Evolutionary conservation across 1,140 invertebrate genomes (phyloP), one percentile per base, ranked within the genome.

Genomic region (Neodiprion virginianus): DNA sequence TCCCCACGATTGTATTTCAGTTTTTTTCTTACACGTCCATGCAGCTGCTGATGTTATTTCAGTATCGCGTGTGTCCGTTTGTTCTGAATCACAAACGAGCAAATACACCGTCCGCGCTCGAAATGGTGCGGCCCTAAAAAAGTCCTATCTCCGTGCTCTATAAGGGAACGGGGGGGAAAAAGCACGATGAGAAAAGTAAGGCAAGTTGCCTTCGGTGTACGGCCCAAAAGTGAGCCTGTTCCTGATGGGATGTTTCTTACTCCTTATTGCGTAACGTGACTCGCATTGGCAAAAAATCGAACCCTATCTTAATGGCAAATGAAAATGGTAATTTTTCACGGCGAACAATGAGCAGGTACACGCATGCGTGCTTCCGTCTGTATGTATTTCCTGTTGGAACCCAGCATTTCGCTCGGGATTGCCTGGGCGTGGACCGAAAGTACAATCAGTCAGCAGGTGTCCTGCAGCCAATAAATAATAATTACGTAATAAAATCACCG

Each of bases 381-480:
- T 5, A 40, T 40, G 28, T 40, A 40, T 2, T 61, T 61, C 53
- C 53, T 61, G 53, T 61, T 61, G n/a, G 53, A 1, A 8, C 53
- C n/a, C 53, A 17, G 11, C 4, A 61, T 61, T 61, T 61, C 53
- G n/a, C 53, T 14, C 11, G n/a, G 11, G n/a, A 61, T 61, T 8
- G n/a, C 53, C 53, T 14, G 7, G 53, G 53, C n/a, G n/a, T 61
- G 53, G 53, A 61, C 53, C 8, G 53, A 61, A 61, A 61, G 53
- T 40, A 40, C 53, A 61, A 61, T 17, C 53, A 61, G 53, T 61
- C 53, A 61, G 53, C 53, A 61, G 53, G 53, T 61, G 53, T 61
- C 53, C 53, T 61, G 53, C 11, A 61, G n/a, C 53, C 53, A 61
- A 61, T 61, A 61, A 61, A 61, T 61, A 61, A 61, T 61, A 61